Conservation (phyloP, 2,797 vertebrate species). For the Coregonus suidteri region DNA sequence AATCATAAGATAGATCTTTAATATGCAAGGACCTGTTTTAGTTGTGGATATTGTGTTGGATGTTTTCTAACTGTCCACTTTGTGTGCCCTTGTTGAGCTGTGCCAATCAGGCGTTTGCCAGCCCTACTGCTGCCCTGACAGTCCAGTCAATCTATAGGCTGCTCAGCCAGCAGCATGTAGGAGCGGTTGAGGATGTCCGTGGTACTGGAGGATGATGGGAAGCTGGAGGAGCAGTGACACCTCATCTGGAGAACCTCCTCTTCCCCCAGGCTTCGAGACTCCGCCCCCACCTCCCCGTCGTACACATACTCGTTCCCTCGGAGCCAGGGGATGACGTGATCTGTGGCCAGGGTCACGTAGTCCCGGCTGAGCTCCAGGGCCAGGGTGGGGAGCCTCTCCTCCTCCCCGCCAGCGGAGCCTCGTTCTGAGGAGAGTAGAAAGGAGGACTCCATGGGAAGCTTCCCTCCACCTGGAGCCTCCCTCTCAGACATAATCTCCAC, state of each 20-base stretch:
- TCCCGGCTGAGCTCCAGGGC: slow-evolving; percentile 58
- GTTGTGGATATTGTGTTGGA: background rate
- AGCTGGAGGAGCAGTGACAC: slow-evolving; percentile 22
- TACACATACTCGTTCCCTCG: slow-evolving; percentile 67
- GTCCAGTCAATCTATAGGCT: slow-evolving; percentile 36
- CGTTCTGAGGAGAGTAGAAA: slow-evolving; percentile 41
- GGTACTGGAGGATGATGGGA: slow-evolving; percentile 21
- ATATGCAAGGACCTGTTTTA: background rate
- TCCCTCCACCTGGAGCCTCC: slow-evolving; percentile 29
- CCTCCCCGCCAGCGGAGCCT: slow-evolving; percentile 15
- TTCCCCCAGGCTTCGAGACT: slow-evolving; percentile 11
- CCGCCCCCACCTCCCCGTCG: slow-evolving; percentile 27
- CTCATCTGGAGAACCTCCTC: slow-evolving; percentile 15
- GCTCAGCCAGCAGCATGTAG: slow-evolving; percentile 61
- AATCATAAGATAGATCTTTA: too few relatives aligned
- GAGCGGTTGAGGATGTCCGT: slow-evolving; percentile 72
- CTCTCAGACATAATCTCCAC: slow-evolving; percentile 73
- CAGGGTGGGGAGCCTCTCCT: background rate
- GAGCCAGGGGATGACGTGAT: slow-evolving; percentile 41
- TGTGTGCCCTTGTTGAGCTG: background rate
- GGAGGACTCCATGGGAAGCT: slow-evolving; percentile 30
- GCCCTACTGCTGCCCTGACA: slow-evolving; percentile 4
- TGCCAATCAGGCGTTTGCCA: slow-evolving; percentile 33
- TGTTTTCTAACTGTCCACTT: background rate
- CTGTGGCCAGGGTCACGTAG: slow-evolving; percentile 74